Evolutionary conservation across 2,888 invertebrate species (phyloP), one percentile per base, ranked within the genome.

Genomic region (Pristionchus maxplancki): DNA sequence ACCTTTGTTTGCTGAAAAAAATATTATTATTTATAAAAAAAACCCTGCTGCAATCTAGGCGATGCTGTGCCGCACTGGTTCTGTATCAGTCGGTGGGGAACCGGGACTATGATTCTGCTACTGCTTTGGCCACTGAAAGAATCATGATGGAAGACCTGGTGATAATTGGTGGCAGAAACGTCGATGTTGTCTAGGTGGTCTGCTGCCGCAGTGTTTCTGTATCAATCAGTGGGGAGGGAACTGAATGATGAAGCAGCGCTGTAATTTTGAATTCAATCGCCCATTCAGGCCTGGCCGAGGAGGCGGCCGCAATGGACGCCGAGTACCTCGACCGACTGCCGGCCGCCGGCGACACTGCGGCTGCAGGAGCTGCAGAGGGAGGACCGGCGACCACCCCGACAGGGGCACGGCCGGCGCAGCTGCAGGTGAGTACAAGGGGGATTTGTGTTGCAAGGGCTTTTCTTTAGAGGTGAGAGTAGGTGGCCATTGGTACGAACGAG

Each of bases 291-390:
- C 82, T 53, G 24, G 67, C 86, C 0, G 48, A 67, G 48, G 86
- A 84, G 62, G 84, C 84, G 4, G 62, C 84, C 0, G 84, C 58
- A 15, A 34, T 20, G 58, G 84, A 84, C 28, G 84, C 84, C 20
- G 58, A 20, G 40, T 84, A 31, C 15, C 48, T 82, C 50, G 82
- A 82, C 6, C 50, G 82, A 17, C 20, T 82, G 34, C 82, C 82
- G n/a, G 5, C 62, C n/a, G 40, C 24, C 1, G 28, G n/a, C 5
- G 28, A 24, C 50, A 31, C 50, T 31, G 82, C 48, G 20, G 44
- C 71, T 24, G 28, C n/a, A n/a, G 24, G 8, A 20, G 44, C 78
- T 28, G n/a, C 50, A 24, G 24, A n/a, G 31, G 50, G 20, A 17
- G 50, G 50, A 50, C n/a, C n/a, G n/a, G n/a, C n/a, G n/a, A n/a